phyloP scores from a whole-genome alignment of 2,113 vertebrate species.

The Hyperopisus bebe region DNA sequence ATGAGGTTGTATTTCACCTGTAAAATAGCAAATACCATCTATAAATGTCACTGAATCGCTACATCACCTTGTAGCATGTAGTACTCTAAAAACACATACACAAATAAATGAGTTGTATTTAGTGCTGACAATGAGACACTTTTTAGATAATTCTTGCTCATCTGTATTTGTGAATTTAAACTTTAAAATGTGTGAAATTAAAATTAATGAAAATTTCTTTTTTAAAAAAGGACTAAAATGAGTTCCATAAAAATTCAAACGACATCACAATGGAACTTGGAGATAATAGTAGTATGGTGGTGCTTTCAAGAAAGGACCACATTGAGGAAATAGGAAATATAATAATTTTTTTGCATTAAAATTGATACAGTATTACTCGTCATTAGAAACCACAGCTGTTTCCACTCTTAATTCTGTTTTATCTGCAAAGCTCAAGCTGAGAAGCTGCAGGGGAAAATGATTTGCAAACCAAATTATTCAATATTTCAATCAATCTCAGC shows the following conservation, averaged over 20 bases:
- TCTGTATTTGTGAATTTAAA: not conserved
- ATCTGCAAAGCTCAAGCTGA: not conserved
- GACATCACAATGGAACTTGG: not conserved
- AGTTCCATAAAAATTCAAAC: not conserved
- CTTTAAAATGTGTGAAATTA: not conserved
- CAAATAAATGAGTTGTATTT: not conserved
- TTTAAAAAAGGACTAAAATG: not conserved
- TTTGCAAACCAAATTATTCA: not conserved
- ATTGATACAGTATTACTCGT: not conserved
- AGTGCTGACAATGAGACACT: not conserved
- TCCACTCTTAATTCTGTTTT: not conserved
- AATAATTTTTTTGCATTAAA: conserved; percentile 3
- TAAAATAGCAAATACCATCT: not conserved
- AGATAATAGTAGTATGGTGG: not conserved
- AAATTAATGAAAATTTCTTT: not conserved
- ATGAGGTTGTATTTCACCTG: conserved; percentile 8
- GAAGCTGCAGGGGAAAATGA: not conserved
- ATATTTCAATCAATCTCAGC: conserved; percentile 1
- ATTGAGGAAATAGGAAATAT: not conserved
- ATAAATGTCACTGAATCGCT: not conserved
- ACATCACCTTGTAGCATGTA: not conserved
- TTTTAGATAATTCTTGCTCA: not conserved
- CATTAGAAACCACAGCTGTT: not conserved
- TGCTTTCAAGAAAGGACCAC: not conserved
- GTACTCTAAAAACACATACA: not conserved